phyloP scores from a whole-genome alignment of 1,140 invertebrate species.

The Episyrphus balteatus region DNA sequence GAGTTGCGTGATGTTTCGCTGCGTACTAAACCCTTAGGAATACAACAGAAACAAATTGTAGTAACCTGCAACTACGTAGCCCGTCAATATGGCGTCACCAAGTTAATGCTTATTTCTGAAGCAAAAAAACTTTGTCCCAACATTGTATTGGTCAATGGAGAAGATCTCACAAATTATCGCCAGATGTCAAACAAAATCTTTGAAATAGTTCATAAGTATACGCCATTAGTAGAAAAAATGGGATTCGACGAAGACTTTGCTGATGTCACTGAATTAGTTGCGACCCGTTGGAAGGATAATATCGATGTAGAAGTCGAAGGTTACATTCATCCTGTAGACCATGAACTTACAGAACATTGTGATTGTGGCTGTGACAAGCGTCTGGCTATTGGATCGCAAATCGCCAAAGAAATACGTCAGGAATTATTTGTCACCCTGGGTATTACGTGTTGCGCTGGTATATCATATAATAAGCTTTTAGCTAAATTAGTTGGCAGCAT shows the following conservation, averaged over 20 bases:
- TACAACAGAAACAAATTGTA: conserved; percentile 68
- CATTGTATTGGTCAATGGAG: conserved; percentile 58
- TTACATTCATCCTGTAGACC: conserved; percentile 43
- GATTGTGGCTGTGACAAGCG: conserved; percentile 57
- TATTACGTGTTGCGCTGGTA: conserved; percentile 68
- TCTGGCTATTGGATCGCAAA: conserved; percentile 51
- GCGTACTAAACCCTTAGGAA: conserved; percentile 52
- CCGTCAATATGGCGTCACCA: conserved; percentile 54
- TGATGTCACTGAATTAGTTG: conserved; percentile 58
- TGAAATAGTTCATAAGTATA: conserved; percentile 52
- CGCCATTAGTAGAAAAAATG: conserved; percentile 57
- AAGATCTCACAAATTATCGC: conserved; percentile 63
- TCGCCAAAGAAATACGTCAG: conserved; percentile 58
- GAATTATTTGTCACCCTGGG: conserved; percentile 52
- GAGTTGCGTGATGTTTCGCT: conserved; percentile 56
- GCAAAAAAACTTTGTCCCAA: conserved; percentile 55
- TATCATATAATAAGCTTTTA: conserved; percentile 72
- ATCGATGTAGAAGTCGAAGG: conserved; percentile 34
- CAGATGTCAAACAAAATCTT: conserved; percentile 57
- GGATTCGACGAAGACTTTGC: conserved; percentile 73
- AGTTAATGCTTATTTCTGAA: conserved; percentile 60
- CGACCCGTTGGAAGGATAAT: conserved; percentile 21
- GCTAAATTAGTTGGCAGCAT: conserved; percentile 62
- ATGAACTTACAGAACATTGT: conserved; percentile 42
- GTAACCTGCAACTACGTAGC: conserved; percentile 73